These are phyloP conservation scores for Rhopalosiphum padi DNA, from an alignment of 1,140 invertebrate species.

Conservation along the genomic window DNA sequence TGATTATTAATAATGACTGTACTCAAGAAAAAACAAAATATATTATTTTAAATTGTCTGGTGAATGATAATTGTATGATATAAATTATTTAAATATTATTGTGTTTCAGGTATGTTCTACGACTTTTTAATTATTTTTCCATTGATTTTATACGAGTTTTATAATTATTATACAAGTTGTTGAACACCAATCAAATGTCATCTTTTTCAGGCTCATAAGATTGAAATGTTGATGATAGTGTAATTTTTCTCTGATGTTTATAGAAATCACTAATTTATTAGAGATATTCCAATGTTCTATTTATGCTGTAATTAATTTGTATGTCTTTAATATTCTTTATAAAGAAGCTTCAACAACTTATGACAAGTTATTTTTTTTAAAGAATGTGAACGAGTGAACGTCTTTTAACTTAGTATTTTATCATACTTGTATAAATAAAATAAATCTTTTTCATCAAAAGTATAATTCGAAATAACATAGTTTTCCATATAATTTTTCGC, in stretches of 20 bases:
- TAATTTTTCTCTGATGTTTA: not conserved
- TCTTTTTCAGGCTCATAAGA: too few species aligned
- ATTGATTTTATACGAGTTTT: too few species aligned
- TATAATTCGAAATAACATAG: not conserved
- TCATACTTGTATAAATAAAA: constrained; percentile 1
- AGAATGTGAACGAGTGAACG: not conserved
- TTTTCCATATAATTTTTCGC: constrained; percentile 2
- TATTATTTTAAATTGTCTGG: too few species aligned
- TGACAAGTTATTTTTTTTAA: not conserved
- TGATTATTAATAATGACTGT: not conserved
- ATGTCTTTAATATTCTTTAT: not conserved
- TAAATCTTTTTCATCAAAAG: not conserved
- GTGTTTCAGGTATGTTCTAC: too few species aligned
- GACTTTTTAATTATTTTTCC: too few species aligned
- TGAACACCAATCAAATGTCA: not conserved
- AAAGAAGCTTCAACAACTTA: not conserved
- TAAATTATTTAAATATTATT: too few species aligned
- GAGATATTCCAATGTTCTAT: not conserved
- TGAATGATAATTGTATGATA: too few species aligned
- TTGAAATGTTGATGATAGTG: not conserved
- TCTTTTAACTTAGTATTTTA: not conserved
- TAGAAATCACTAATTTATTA: not conserved
- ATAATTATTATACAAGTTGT: not conserved
- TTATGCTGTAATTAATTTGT: not conserved
- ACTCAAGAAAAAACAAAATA: too few species aligned